Evolutionary conservation across 2,113 vertebrate species (phyloP).

Genomic region (Alligator sinensis): DNA sequence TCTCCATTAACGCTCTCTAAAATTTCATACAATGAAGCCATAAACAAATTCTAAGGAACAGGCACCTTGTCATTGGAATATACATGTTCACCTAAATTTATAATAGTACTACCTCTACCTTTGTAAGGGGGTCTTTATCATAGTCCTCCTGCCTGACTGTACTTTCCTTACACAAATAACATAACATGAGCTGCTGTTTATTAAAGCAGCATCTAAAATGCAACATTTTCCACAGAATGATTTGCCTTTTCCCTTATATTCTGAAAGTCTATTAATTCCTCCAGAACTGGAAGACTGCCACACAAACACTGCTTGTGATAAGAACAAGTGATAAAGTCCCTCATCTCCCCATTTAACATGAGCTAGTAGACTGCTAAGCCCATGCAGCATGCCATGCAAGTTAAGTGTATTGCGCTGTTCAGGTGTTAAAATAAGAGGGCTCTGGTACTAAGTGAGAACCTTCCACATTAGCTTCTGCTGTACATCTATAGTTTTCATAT

Average conservation of each 20-base stretch:
- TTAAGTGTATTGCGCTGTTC: neutral
- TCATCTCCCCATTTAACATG: no score
- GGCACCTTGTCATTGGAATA: neutral
- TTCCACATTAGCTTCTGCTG: neutral
- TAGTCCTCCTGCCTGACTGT: neutral
- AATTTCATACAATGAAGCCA: neutral
- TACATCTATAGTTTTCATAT: neutral
- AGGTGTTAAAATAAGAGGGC: neutral
- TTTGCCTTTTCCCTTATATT: neutral
- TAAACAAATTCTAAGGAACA: neutral
- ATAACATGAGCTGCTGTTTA: neutral
- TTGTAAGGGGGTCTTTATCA: neutral
- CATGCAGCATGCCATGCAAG: neutral
- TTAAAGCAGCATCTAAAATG: neutral
- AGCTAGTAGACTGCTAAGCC: neutral
- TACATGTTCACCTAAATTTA: neutral
- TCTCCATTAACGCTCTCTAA: neutral
- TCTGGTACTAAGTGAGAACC: neutral
- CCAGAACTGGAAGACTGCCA: neutral
- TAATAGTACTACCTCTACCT: neutral
- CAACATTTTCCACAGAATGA: neutral
- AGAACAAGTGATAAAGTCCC: no score
- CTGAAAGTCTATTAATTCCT: neutral
- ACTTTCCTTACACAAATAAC: neutral
- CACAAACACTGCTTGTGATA: neutral